Base-by-base conservation (phyloP, 2,797 vertebrate species). In the Typhlichthys eigenmanni region DNA sequence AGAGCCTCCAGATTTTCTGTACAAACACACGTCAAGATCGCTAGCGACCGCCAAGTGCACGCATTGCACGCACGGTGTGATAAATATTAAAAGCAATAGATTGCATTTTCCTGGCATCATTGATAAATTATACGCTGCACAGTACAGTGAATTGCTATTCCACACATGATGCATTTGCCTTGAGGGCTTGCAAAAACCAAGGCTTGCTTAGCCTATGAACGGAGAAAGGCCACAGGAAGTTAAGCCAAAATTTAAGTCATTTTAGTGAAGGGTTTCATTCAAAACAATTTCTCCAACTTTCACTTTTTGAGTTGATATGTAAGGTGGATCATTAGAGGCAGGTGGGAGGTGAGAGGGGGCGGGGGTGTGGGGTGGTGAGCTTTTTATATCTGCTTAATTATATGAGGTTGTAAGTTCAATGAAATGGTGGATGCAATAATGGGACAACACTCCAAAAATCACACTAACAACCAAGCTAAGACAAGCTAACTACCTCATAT, bases 121-220 rank as follows among this genome's bases (percentile, higher is more conserved):
- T 60, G 62, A 91, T 88, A 76, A 85, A 87, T 88, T 78, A 87
- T 82, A 86, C 75, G 75, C 74, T 71, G 84, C 75, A 81, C 81
- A 85, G 83, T 85, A 76, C 58, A 80, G 75, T 71, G 64, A 72
- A 55, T 55, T 55, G 38, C 38, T 8, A 86, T 75, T 72, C 69
- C 60, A 70, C 75, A 62, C 73, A 74, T 85, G 81, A 89, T 85
- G 80, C 54, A 56, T 75, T 76, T 68, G 74, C 81, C 75, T 81
- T 59, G 68, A 70, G 78, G 38, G 24, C 24, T 24, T 24, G 24
- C 24, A 24, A 24, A 24, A 24, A 24, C 3, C 55, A 55, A 43
- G 17, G 73, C 70, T 81, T 84, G 86, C 71, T 80, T 74, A 79
- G 24, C 3, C 24, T 80, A 68, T 68, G 55, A 84, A 83, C 65